Conservation (phyloP, 2,888 invertebrate species). For the Hypomecis punctinalis region DNA sequence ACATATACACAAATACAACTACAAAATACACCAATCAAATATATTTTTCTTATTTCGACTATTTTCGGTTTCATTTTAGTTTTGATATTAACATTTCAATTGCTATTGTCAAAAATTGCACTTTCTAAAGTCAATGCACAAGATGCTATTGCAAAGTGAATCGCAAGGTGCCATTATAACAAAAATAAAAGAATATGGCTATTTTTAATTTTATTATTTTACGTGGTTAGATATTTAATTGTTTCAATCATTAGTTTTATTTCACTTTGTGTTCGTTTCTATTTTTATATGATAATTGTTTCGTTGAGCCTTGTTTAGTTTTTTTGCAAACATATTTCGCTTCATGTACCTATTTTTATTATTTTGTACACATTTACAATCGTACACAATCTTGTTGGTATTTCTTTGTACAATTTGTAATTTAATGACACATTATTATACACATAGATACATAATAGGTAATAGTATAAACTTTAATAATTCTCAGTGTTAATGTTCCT, state of each 20-base stretch:
- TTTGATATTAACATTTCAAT: constrained; percentile 26
- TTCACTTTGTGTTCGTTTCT: constrained; percentile 76
- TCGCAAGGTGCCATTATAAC: constrained; percentile 80
- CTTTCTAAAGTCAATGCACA: constrained; percentile 47
- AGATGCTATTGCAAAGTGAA: constrained; percentile 64
- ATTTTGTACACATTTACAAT: constrained; percentile 53
- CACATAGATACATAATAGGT: constrained; percentile 72
- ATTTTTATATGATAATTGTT: constrained; percentile 50
- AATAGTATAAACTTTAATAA: constrained; percentile 77
- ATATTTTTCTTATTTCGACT: constrained; percentile 18
- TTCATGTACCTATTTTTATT: constrained; percentile 44
- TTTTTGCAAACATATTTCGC: constrained; percentile 47
- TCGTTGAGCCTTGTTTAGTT: constrained; percentile 60
- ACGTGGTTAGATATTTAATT: constrained; percentile 69
- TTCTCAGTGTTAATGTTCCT: constrained; percentile 84
- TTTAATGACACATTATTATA: constrained; percentile 56
- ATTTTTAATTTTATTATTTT: constrained; percentile 68
- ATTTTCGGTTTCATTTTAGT: constrained; percentile 27
- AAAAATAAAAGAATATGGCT: constrained; percentile 72
- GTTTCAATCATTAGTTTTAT: constrained; percentile 68
- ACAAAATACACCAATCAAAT: constrained; percentile 9
- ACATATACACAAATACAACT: constrained; percentile 19
- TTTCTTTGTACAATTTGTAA: constrained; percentile 72
- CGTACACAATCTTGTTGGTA: constrained; percentile 61
- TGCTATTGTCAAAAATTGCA: constrained; percentile 31